Percentiles rank a stretch among this genome's conserved stretches.
Evolutionary conservation across 1,140 invertebrate species (phyloP).

Genomic region (Cherax destructor): DNA sequence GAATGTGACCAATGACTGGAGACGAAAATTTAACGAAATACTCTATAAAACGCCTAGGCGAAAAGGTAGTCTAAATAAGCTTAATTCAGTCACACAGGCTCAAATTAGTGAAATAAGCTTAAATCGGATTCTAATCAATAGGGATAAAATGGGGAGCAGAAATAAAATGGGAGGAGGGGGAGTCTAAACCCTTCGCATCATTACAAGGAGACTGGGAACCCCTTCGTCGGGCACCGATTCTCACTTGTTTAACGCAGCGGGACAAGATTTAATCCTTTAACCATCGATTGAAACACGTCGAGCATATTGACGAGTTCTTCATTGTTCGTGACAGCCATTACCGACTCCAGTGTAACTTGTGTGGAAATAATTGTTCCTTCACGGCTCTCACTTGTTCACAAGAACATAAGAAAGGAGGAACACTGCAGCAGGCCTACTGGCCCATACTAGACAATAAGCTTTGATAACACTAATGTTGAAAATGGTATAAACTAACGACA

Average conservation of each 20-base stretch:
- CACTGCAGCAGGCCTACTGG: no score
- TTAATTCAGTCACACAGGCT: slow-evolving; percentile 42
- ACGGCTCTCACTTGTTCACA: not conserved
- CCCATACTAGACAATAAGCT: no score
- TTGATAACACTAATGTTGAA: no score
- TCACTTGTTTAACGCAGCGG: slow-evolving; percentile 36
- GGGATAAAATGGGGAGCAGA: slow-evolving; percentile 26
- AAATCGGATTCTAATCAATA: slow-evolving; percentile 50
- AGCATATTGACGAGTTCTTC: not conserved
- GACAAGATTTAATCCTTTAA: slow-evolving; percentile 47
- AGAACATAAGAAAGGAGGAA: no score
- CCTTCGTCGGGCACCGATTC: not conserved
- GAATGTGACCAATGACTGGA: no score
- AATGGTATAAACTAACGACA: no score
- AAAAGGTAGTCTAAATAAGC: slow-evolving; percentile 13
- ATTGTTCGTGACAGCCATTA: not conserved
- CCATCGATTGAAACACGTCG: slow-evolving; percentile 52
- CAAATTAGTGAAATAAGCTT: slow-evolving; percentile 61
- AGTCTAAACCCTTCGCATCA: slow-evolving; percentile 33
- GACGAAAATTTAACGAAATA: no score
- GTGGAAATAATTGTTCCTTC: slow-evolving; percentile 18
- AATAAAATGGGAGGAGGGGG: slow-evolving; percentile 16
- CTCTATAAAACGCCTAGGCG: not conserved
- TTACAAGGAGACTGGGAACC: slow-evolving; percentile 42
- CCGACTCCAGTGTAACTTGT: not conserved